Evolutionary conservation across 1,140 invertebrate species (phyloP).

Genomic region (Papilio polyxenes): DNA sequence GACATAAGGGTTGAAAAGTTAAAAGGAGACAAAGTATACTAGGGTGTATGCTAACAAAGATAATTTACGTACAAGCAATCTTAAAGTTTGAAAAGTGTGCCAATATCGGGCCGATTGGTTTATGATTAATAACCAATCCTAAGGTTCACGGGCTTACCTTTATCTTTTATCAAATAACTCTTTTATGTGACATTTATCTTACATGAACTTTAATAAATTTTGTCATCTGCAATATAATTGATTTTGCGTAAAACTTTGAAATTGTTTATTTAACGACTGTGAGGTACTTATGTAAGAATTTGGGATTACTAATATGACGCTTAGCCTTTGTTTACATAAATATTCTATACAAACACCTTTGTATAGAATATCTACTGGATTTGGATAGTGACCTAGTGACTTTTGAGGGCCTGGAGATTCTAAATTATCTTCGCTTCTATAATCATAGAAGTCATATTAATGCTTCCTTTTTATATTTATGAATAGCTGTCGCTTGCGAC

Average conservation of each 20-base stretch:
- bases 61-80: too few species aligned
- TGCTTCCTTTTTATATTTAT: too few species aligned
- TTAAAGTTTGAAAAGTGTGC: background rate
- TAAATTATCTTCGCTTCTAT: too few species aligned
- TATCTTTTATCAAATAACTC: constrained; percentile 1
- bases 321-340: background rate
- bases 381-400: too few species aligned
- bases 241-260: background rate
- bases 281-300: constrained; percentile 14
- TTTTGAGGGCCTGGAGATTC: too few species aligned
- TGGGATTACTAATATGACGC: background rate
- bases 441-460: too few species aligned
- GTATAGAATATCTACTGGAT: too few species aligned
- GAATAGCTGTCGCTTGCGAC: too few species aligned
- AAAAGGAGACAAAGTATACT: too few species aligned
- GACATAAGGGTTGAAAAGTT: too few species aligned
- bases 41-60: too few species aligned
- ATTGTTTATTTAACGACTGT: background rate
- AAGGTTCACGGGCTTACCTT: background rate
- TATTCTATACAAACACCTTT: background rate
- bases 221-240: background rate
- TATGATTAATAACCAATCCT: background rate
- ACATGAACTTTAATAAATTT: background rate
- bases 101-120: background rate
- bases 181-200: constrained; percentile 10